Conservation (phyloP, 2,888 invertebrate species). For the Dynastes maya region DNA sequence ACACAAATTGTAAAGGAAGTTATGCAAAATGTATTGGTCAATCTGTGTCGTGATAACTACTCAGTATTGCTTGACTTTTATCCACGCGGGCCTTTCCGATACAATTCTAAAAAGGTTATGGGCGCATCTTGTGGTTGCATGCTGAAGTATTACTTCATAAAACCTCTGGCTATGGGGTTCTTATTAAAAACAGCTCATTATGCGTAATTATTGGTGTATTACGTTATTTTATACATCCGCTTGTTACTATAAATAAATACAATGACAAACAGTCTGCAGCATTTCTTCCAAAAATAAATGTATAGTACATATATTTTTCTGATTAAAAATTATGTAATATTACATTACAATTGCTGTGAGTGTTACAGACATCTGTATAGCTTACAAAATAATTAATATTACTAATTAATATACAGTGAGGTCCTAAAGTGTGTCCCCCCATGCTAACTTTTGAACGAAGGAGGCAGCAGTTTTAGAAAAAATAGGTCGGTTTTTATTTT, state of each 20-base stretch:
- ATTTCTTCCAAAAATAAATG: background rate
- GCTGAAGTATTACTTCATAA: conserved; percentile 10
- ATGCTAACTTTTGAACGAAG: no score
- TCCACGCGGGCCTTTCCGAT: background rate
- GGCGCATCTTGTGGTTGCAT: background rate
- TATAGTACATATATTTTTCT: background rate
- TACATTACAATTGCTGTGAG: no score
- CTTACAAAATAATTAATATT: no score
- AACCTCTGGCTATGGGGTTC: conserved; percentile 4
- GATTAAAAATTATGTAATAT: no score
- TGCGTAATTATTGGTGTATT: conserved; percentile 17
- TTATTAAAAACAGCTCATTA: conserved; percentile 40
- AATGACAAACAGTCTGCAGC: background rate
- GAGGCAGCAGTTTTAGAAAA: no score
- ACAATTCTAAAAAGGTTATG: background rate
- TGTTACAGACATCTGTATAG: no score
- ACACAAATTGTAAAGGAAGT: no score
- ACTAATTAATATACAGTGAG: no score
- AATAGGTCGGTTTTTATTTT: no score
- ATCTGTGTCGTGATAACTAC: no score
- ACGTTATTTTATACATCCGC: conserved; percentile 27
- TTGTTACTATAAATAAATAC: conserved; percentile 21
- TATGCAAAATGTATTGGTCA: no score
- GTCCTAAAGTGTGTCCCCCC: no score
- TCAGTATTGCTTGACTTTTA: background rate